Evolutionary conservation across 2,888 invertebrate genomes (phyloP).

Genomic region (Tiliacea citrago): DNA sequence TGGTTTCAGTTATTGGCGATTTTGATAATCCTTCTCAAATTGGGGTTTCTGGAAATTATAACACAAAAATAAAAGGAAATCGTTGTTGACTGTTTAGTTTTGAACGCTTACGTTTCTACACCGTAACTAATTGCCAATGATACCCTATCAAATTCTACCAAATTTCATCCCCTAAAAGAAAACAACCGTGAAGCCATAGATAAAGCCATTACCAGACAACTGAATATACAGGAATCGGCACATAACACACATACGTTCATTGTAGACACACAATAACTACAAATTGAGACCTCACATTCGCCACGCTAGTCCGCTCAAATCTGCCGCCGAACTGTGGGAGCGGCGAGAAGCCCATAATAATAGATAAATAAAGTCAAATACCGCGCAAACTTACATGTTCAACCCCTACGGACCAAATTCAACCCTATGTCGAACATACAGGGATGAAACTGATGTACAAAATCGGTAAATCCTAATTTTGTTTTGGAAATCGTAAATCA

Average conservation of each 20-base stretch:
- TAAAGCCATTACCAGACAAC: slow-evolving; percentile 60
- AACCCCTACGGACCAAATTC: slow-evolving; percentile 23
- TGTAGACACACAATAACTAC: slow-evolving; percentile 81
- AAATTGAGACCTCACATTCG: slow-evolving; percentile 88
- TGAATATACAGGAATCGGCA: slow-evolving; percentile 61
- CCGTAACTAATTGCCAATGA: slow-evolving; percentile 41
- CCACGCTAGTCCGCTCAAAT: slow-evolving; percentile 78
- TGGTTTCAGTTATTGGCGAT: background rate
- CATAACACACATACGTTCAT: slow-evolving; percentile 64
- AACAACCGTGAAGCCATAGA: slow-evolving; percentile 60
- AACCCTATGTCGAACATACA: slow-evolving; percentile 32
- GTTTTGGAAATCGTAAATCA: slow-evolving; percentile 69
- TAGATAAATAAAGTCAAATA: slow-evolving; percentile 84
- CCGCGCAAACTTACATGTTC: slow-evolving; percentile 61
- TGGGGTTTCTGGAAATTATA: background rate
- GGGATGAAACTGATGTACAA: background rate
- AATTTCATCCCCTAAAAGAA: slow-evolving; percentile 54
- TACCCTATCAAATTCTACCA: slow-evolving; percentile 42
- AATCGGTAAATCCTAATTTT: slow-evolving; percentile 40
- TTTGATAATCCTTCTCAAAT: no score
- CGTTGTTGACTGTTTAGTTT: slow-evolving; percentile 10
- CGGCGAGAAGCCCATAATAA: slow-evolving; percentile 79
- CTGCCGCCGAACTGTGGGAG: slow-evolving; percentile 75
- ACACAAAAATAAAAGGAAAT: background rate
- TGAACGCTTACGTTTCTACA: slow-evolving; percentile 21